Evolutionary conservation across 2,888 invertebrate genomes (phyloP), one percentile per base, ranked within the genome.

Genomic region (Lasioglossum marginatum): DNA sequence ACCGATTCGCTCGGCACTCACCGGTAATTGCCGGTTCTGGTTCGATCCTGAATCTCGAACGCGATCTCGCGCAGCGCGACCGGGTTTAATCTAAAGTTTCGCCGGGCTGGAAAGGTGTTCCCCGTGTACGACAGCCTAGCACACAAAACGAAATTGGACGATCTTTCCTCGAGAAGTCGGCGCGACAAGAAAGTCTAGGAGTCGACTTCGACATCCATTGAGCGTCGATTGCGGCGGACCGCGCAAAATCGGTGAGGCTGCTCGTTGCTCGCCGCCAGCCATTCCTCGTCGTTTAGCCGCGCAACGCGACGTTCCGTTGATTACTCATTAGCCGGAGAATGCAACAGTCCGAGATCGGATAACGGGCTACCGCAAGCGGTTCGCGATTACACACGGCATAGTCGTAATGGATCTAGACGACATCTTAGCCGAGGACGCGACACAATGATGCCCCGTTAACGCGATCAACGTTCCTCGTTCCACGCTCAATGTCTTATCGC

Each of bases 351-450:
- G 57, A 57, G 66, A 82, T 85, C 79, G 45, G 86, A 87, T 87
- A 87, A 87, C 66, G 79, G 76, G 72, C 68, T 48, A 79, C 81
- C 81, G 77, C 86, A 66, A 34, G 73, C 34, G 86, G 86, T 79
- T 60, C 48, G 57, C 79, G 84, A 84, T 84, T 79, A 76, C 68
- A 63, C 71, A 45, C 77, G 84, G 76, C 45, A 57, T 37, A 79
- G 72, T 45, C 57, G 66, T 77, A 72, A 66, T 82, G 84, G 80
- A 84, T 71, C 60, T 48, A 37, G 73, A 70, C 77, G 63, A 43
- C 85, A 63, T 63, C 77, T 85, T 84, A 77, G 12, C n/a, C 23
- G n/a, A n/a, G 70, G n/a, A n/a, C 6, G 63, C 63, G 63, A 31
- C 63, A n/a, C 63, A 31, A 31, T n/a, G 31, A 31, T 31, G 31